Evolutionary conservation across 2,888 invertebrate species (phyloP).

Genomic region (Spodoptera picta): DNA sequence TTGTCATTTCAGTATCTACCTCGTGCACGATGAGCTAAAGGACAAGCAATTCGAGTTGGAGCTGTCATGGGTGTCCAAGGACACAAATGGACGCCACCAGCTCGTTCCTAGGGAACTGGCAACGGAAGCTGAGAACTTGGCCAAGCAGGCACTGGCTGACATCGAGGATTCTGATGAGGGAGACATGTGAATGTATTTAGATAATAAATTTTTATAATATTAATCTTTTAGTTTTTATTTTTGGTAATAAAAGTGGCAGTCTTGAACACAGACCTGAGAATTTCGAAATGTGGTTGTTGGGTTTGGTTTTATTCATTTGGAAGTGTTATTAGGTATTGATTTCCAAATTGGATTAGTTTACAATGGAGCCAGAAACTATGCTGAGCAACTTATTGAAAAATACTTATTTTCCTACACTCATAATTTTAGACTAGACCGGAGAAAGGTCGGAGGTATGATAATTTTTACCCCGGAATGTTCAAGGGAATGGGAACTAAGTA

Average conservation of each 20-base stretch:
- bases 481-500: too few species aligned
- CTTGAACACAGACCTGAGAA: too few species aligned
- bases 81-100: conserved; percentile 93
- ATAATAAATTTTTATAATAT: conserved; percentile 76
- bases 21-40: conserved; percentile 97
- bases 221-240: conserved; percentile 35
- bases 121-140: conserved; percentile 95
- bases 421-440: too few species aligned
- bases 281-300: too few species aligned
- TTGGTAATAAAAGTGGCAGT: background rate
- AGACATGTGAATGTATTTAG: conserved; percentile 89
- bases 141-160: conserved; percentile 95
- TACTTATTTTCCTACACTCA: too few species aligned
- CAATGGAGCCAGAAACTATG: too few species aligned
- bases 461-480: too few species aligned
- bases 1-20: conserved; percentile 91
- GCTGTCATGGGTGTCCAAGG: conserved; percentile 97
- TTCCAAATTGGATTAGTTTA: too few species aligned
- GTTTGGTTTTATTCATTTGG: too few species aligned
- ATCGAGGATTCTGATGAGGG: conserved; percentile 95
- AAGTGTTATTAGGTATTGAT: too few species aligned
- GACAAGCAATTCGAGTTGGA: conserved; percentile 98
- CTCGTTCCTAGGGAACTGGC: conserved; percentile 93
- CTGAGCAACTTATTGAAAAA: too few species aligned
- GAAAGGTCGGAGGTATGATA: too few species aligned